phyloP scores from a whole-genome alignment of 1,140 invertebrate species.

The Phocides pigmalion region DNA sequence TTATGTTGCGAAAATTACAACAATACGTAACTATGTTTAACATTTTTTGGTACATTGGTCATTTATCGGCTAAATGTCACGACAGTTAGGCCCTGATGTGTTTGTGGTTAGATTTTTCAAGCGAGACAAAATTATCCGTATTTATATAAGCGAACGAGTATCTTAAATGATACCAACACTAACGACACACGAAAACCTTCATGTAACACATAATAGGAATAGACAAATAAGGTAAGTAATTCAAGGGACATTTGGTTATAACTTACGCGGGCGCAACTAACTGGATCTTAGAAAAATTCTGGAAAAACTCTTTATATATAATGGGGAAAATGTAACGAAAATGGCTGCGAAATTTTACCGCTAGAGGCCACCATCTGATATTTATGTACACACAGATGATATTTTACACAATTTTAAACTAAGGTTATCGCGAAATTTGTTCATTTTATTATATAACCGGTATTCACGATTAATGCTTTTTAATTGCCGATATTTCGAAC shows the following conservation, averaged over 20 bases:
- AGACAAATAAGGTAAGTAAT: conserved; percentile 65
- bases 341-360: neutral
- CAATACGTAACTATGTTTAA: conserved; percentile 57
- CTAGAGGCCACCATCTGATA: neutral
- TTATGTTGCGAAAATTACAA: conserved; percentile 48
- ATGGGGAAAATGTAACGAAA: neutral
- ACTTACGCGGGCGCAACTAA: conserved; percentile 15
- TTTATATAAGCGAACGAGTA: conserved; percentile 45
- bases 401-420: too few relatives aligned
- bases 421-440: too few relatives aligned
- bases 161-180: conserved; percentile 63
- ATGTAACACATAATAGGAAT: conserved; percentile 67
- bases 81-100: conserved; percentile 68
- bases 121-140: conserved; percentile 40
- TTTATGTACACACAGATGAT: too few relatives aligned
- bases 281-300: neutral
- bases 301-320: too few relatives aligned
- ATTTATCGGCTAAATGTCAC: conserved; percentile 61
- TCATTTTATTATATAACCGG: too few relatives aligned
- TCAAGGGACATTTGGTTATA: conserved; percentile 23
- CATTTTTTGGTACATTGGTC: conserved; percentile 79
- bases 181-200: conserved; percentile 50
- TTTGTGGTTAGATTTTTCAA: conserved; percentile 33
- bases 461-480: too few relatives aligned
- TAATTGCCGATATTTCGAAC: too few relatives aligned